Conservation (phyloP, 2,797 vertebrate species). For the Poeciliopsis infans region DNA sequence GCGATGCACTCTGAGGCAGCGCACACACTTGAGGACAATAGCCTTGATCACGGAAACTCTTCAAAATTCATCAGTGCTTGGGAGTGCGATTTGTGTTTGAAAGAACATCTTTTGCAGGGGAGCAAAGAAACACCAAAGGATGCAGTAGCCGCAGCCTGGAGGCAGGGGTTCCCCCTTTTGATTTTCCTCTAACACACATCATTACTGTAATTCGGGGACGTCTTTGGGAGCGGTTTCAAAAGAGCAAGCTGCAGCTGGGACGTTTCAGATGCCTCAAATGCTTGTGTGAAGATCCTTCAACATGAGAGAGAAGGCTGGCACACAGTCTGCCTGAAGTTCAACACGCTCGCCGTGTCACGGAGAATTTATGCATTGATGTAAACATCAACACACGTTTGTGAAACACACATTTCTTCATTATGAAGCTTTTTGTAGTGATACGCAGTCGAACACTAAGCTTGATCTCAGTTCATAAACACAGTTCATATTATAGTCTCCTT, state of each 20-base stretch:
- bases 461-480: background rate
- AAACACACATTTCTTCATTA: slow-evolving; percentile 1
- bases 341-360: background rate
- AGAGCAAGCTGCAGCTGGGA: slow-evolving; percentile 60
- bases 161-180: slow-evolving; percentile 61
- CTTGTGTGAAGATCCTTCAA: slow-evolving; percentile 40
- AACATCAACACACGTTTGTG: background rate
- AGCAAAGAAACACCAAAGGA: slow-evolving; percentile 56
- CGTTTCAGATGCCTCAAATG: slow-evolving; percentile 36
- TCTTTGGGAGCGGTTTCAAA: slow-evolving; percentile 57
- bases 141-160: slow-evolving; percentile 45
- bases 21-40: slow-evolving; percentile 69
- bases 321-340: slow-evolving; percentile 15
- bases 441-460: background rate
- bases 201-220: slow-evolving; percentile 54
- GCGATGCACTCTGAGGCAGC: slow-evolving; percentile 52
- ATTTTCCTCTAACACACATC: slow-evolving; percentile 50
- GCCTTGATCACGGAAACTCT: slow-evolving; percentile 73
- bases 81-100: slow-evolving; percentile 68
- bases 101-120: slow-evolving; percentile 61
- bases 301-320: slow-evolving; percentile 32
- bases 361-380: slow-evolving; percentile 2
- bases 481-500: background rate
- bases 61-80: slow-evolving; percentile 62
- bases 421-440: background rate